Evolutionary conservation across 53 echinoderm and acorn worm genomes (phyloP).

Genomic region (Crossaster papposus): DNA sequence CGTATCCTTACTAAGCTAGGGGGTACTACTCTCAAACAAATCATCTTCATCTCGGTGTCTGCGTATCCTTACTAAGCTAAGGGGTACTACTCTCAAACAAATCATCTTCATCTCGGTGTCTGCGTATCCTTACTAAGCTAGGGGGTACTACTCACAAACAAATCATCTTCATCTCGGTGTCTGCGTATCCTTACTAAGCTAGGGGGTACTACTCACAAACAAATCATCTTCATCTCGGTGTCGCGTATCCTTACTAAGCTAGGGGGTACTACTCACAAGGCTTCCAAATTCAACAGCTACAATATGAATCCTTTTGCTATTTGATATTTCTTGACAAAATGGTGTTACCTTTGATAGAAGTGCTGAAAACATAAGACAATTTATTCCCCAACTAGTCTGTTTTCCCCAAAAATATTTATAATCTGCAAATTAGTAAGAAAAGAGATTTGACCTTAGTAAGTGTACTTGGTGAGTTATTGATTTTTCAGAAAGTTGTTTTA

Average conservation of each 20-base stretch:
- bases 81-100: conserved; percentile 34
- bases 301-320: too few species aligned
- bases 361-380: too few species aligned
- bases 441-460: too few species aligned
- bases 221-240: conserved; percentile 79
- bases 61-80: conserved; percentile 67
- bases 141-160: conserved; percentile 26
- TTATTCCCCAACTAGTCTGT: not conserved
- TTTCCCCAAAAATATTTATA: not conserved
- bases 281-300: too few species aligned
- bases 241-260: conserved; percentile 74
- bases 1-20: conserved; percentile 66
- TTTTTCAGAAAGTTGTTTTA: not conserved
- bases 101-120: conserved; percentile 83
- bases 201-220: conserved; percentile 6
- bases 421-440: too few species aligned
- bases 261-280: not conserved
- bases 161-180: conserved; percentile 80
- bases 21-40: conserved; percentile 35
- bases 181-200: conserved; percentile 71
- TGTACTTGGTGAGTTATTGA: not conserved
- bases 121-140: conserved; percentile 67
- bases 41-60: conserved; percentile 82
- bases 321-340: too few species aligned
- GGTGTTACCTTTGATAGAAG: too few species aligned